phyloP scores from a whole-genome alignment of 2,888 invertebrate genomes.

The Bombylius major region DNA sequence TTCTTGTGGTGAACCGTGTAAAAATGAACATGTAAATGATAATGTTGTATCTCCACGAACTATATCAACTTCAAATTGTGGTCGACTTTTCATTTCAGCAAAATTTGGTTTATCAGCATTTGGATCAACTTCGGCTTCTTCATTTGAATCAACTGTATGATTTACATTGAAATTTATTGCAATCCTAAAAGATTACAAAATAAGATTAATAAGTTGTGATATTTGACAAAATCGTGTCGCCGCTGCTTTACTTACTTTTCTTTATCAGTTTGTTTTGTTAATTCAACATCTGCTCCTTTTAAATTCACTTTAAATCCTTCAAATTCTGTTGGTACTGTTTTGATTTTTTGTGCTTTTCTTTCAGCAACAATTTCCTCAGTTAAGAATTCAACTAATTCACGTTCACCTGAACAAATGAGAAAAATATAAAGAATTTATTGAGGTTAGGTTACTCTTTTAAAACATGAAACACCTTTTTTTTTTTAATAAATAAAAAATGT shows the following conservation, averaged over 20 bases:
- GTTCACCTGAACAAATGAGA: constrained; percentile 51
- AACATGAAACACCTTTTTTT: background rate
- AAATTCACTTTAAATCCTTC: constrained; percentile 70
- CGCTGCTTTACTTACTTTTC: constrained; percentile 48
- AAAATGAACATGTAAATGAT: constrained; percentile 74
- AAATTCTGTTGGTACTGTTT: constrained; percentile 59
- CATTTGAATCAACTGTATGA: constrained; percentile 80
- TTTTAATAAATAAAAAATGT: constrained; percentile 3
- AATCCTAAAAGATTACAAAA: constrained; percentile 41
- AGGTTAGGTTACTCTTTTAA: constrained; percentile 2
- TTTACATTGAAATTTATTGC: constrained; percentile 82
- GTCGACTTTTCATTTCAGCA: constrained; percentile 79
- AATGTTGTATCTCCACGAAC: constrained; percentile 62
- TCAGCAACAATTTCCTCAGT: constrained; percentile 90
- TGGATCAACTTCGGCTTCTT: constrained; percentile 51
- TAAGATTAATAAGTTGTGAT: constrained; percentile 4
- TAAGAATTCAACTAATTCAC: constrained; percentile 79
- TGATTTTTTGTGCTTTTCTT: constrained; percentile 65
- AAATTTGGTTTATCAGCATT: constrained; percentile 57
- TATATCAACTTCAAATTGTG: constrained; percentile 82
- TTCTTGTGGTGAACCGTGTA: constrained; percentile 49
- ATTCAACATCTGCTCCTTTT: constrained; percentile 72
- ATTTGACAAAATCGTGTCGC: background rate
- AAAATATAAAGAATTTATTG: constrained; percentile 5
- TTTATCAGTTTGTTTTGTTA: constrained; percentile 56